A percentile compares a stretch with the other conserved stretches of the same genome.
Conservation (phyloP, 1,140 invertebrate genomes). For the Papilio polytes region DNA sequence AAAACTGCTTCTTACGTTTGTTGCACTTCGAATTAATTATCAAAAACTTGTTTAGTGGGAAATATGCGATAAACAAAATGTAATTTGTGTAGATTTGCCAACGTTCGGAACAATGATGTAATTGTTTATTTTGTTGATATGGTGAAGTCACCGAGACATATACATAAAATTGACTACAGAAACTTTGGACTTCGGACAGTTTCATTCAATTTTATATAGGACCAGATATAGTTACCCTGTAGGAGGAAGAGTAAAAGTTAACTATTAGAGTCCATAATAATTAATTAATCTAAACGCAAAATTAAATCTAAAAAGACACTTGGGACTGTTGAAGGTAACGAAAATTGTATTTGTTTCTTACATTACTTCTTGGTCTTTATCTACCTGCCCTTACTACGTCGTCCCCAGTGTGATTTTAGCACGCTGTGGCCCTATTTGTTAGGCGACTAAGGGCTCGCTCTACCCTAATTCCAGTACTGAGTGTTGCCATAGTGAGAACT, state of each 20-base stretch:
- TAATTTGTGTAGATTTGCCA: background rate
- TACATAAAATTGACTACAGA: constrained; percentile 14
- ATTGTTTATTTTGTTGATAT: constrained; percentile 40
- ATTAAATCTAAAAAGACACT: background rate
- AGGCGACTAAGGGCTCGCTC: too few species aligned
- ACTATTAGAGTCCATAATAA: background rate
- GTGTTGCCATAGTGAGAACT: too few species aligned
- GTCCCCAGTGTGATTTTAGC: too few species aligned
- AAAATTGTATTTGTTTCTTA: too few species aligned
- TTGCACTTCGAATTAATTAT: background rate
- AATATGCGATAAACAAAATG: background rate
- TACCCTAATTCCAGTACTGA: too few species aligned
- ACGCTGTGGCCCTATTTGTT: too few species aligned
- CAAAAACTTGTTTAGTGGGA: background rate
- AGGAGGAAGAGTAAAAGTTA: background rate
- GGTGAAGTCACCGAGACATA: constrained; percentile 44
- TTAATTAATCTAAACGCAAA: background rate
- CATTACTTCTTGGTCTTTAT: too few species aligned
- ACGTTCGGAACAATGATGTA: constrained; percentile 40
- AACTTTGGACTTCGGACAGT: constrained; percentile 43
- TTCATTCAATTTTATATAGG: background rate
- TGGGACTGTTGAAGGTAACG: too few species aligned
- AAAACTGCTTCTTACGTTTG: background rate
- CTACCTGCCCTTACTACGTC: too few species aligned
- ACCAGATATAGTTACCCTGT: too few species aligned